A percentile compares a stretch with the other conserved stretches of the same genome.
phyloP scores from a whole-genome alignment of 2,113 vertebrate genomes.

The Eidolon helvum region DNA sequence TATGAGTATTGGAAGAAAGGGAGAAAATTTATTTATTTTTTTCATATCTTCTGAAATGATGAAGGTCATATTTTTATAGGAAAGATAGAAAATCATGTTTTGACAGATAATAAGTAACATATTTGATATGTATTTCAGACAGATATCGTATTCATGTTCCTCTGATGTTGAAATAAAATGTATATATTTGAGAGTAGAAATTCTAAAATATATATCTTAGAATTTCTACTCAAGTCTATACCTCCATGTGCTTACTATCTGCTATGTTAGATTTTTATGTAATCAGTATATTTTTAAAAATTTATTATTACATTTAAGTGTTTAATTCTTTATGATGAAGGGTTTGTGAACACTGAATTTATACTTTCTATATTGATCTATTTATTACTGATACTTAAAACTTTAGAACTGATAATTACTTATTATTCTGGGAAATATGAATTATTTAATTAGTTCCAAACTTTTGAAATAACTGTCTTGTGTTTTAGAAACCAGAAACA shows the following conservation, averaged over 20 bases:
- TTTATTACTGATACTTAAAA: slow-evolving; percentile 63
- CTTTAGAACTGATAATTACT: slow-evolving; percentile 67
- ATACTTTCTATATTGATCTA: slow-evolving; percentile 62
- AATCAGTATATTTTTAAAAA: slow-evolving; percentile 42
- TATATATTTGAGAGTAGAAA: background rate
- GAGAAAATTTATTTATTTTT: background rate
- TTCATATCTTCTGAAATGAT: background rate
- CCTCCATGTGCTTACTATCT: background rate
- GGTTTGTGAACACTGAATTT: background rate
- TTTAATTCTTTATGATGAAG: background rate
- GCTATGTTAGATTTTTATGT: background rate
- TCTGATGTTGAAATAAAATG: background rate
- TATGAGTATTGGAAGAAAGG: background rate
- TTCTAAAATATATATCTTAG: background rate
- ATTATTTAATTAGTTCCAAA: slow-evolving; percentile 82
- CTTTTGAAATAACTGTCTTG: slow-evolving; percentile 81
- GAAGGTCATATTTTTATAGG: background rate
- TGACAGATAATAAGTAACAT: background rate
- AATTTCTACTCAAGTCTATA: background rate
- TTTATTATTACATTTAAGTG: background rate
- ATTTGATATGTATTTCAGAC: background rate
- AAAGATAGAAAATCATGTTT: background rate
- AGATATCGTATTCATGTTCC: background rate
- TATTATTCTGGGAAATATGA: slow-evolving; percentile 71
- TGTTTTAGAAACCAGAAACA: slow-evolving; percentile 82